Evolutionary conservation across 2,888 invertebrate species (phyloP), one percentile per base, ranked within the genome.

Genomic region (Lasioglossum morio): DNA sequence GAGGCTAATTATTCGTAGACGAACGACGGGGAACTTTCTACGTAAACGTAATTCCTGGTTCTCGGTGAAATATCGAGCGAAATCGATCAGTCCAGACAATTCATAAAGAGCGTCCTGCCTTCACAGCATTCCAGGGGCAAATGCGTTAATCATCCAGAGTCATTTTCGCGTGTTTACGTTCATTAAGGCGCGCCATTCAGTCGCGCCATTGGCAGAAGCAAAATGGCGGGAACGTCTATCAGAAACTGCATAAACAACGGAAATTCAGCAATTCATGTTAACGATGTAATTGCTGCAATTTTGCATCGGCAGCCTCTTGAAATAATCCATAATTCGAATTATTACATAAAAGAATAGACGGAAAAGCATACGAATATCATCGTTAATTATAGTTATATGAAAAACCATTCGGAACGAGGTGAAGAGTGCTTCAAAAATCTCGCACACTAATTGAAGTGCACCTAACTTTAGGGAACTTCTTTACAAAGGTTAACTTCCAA

Each of bases 81-180:
- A 57, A 57, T 57, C 57, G 4, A n/a, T n/a, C 57, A 57, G 57
- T 57, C 12, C 12, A n/a, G n/a, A n/a, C 4, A 57, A 57, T 57
- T 57, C 57, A 57, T n/a, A 57, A n/a, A 57, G n/a, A 57, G 10
- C n/a, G 1, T n/a, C 3, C 57, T n/a, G 57, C n/a, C 57, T n/a
- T 10, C n/a, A 10, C n/a, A 57, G 57, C 57, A n/a, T 57, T n/a
- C 57, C 12, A n/a, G 3, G n/a, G n/a, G 57, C 4, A n/a, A n/a
- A 57, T 57, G 10, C 57, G 23, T 57, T n/a, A n/a, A 57, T 57
- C 57, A n/a, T 57, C 4, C 57, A n/a, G 3, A 57, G n/a, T n/a
- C n/a, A 57, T 57, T 57, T 57, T 57, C n/a, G 57, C 57, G 12
- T 57, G 57, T 57, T 57, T 57, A 57, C 57, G 57, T 57, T 57